Evolutionary conservation across 2,113 vertebrate species (phyloP), one percentile per base, ranked within the genome.

Genomic region (Equus przewalskii): DNA sequence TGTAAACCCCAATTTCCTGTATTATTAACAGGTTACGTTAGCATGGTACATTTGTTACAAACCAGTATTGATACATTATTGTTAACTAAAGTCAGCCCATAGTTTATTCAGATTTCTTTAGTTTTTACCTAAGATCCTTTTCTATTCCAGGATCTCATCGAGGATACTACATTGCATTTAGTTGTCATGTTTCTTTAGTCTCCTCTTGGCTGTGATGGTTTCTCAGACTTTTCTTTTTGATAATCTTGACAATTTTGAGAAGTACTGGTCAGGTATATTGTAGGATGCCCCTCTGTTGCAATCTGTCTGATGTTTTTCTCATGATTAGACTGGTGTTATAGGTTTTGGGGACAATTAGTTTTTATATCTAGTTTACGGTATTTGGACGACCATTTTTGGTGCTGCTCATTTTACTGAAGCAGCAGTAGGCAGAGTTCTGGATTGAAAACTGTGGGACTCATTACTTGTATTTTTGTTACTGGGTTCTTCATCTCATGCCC

Each of bases 271-370:
- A 49, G 22, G 14, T 65, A 49, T 85, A 30, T 80, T 91, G 30
- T 73, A 67, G 36, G 36, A 56, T 84, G 5, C 33, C 51, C 7
- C 26, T 73, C 21, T 76, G 6, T 91, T 21, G 3, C 36, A 87
- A 9, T 67, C 30, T 72, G 5, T 93, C n/a, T 73, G 56, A 58
- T 81, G n/a, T 30, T 96, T 92, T 94, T 26, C 79, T 89, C 46
- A 41, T 64, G 36, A 78, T 70, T 94, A 80, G 54, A 24, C 7
- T 65, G 36, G 21, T 21, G 21, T 86, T 51, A 30, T 54, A 36
- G 78, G 51, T 16, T 90, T 82, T n/a, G 41, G 62, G 30, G 30
- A 72, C 24, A 49, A 7, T 85, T 64, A 30, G 6, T 70, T 16
- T 91, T 81, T 90, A 28, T 93, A 62, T 73, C 62, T 89, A n/a